Conservation (phyloP, 2,797 vertebrate species). For the Peromyscus aztecus region DNA sequence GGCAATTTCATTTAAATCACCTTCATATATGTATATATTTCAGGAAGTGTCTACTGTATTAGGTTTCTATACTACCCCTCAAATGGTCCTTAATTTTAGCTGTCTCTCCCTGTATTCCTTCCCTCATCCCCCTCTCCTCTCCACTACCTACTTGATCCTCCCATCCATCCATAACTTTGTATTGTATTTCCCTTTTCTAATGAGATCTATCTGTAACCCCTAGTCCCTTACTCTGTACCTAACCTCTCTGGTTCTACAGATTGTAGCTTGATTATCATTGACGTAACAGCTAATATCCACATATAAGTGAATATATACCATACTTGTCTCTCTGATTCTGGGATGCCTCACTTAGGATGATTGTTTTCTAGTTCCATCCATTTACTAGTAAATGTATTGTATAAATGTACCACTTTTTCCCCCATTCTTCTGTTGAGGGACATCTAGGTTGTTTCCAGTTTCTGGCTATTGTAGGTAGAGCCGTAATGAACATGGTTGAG, state of each 20-base stretch:
- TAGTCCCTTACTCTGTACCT: not conserved
- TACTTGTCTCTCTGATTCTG: not conserved
- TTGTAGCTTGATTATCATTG: not conserved
- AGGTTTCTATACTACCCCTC: not conserved
- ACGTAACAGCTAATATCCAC: not conserved
- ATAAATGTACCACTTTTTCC: not conserved
- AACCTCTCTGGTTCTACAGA: not conserved
- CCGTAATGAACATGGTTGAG: not conserved
- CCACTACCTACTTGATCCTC: not conserved
- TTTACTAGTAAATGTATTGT: not conserved
- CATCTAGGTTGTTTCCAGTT: not conserved
- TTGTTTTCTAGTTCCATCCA: not conserved
- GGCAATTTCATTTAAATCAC: not conserved
- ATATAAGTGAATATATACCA: not conserved
- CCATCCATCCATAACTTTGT: not conserved
- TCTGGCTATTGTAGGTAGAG: not conserved
- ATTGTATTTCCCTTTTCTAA: not conserved
- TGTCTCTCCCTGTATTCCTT: not conserved
- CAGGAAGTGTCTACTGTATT: not conserved
- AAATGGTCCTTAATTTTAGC: not conserved
- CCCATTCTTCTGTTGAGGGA: not conserved
- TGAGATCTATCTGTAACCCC: not conserved
- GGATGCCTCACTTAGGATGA: not conserved
- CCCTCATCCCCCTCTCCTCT: not conserved
- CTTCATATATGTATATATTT: not conserved